phyloP scores from a whole-genome alignment of 2,797 vertebrate species.

The Rhynchonycteris naso region DNA sequence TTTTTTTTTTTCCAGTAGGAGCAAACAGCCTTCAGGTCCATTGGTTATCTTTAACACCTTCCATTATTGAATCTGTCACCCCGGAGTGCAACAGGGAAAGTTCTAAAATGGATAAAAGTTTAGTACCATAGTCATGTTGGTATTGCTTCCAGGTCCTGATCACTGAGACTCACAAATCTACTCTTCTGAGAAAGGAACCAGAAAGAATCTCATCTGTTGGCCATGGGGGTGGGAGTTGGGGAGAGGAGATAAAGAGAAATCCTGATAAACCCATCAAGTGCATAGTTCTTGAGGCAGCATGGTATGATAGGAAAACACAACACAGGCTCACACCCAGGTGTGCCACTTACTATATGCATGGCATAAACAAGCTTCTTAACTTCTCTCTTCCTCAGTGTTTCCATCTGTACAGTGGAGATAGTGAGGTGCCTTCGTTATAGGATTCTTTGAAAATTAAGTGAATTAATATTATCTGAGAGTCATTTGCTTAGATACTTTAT shows the following conservation, averaged over 20 bases:
- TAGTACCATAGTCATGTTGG: not conserved
- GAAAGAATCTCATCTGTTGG: not conserved
- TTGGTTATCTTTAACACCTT: not conserved
- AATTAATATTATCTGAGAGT: not conserved
- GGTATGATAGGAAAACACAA: not conserved
- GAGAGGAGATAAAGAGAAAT: not conserved
- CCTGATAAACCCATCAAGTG: not conserved
- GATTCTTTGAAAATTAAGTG: conserved; percentile 17
- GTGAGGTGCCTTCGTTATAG: not conserved
- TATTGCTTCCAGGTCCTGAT: not conserved
- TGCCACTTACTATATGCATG: not conserved
- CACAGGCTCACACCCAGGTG: not conserved
- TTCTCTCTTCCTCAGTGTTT: not conserved
- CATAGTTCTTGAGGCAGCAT: not conserved
- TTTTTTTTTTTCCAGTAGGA: not conserved
- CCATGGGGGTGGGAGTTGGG: not conserved
- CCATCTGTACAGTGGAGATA: not conserved
- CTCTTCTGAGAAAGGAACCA: not conserved
- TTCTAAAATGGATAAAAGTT: not conserved
- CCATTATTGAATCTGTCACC: not conserved
- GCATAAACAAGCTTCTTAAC: not conserved
- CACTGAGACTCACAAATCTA: not conserved
- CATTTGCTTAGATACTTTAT: not conserved
- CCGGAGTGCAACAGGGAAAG: not conserved
- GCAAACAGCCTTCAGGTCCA: not conserved